Evolutionary conservation across 2,888 invertebrate genomes (phyloP).

Genomic region (Chrysopilus asiliformis): DNA sequence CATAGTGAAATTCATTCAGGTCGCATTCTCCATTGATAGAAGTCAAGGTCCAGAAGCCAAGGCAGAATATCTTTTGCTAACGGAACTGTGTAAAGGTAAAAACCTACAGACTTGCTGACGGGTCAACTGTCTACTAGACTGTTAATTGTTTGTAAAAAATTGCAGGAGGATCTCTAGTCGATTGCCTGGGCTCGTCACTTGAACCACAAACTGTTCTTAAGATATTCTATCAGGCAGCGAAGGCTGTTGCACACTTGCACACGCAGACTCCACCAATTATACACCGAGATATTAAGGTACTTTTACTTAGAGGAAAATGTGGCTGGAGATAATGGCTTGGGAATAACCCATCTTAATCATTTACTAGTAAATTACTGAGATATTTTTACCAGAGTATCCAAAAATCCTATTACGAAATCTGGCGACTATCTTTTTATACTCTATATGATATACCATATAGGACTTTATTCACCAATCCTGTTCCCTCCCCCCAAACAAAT

Average conservation of each 20-base stretch:
- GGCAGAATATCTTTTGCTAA: slow-evolving; percentile 81
- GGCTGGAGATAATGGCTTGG: too few species aligned
- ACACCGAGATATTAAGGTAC: slow-evolving; percentile 87
- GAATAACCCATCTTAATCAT: too few species aligned
- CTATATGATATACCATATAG: too few species aligned
- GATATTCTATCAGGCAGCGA: slow-evolving; percentile 83
- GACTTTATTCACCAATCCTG: too few species aligned
- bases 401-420: too few species aligned
- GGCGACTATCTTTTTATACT: too few species aligned
- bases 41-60: slow-evolving; percentile 65
- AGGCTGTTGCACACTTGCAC: slow-evolving; percentile 90
- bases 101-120: too few species aligned
- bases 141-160: slow-evolving; percentile 26
- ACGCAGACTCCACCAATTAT: slow-evolving; percentile 78
- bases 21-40: slow-evolving; percentile 67
- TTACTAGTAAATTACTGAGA: too few species aligned
- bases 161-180: slow-evolving; percentile 33
- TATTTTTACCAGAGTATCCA: too few species aligned
- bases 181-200: slow-evolving; percentile 26
- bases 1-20: slow-evolving; percentile 80
- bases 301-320: not conserved
- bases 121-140: too few species aligned
- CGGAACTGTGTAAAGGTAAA: slow-evolving; percentile 83
- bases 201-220: slow-evolving; percentile 51
- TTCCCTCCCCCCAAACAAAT: too few species aligned